phyloP scores from a whole-genome alignment of 2,113 vertebrate species.

The Dendrocopos noguchii region DNA sequence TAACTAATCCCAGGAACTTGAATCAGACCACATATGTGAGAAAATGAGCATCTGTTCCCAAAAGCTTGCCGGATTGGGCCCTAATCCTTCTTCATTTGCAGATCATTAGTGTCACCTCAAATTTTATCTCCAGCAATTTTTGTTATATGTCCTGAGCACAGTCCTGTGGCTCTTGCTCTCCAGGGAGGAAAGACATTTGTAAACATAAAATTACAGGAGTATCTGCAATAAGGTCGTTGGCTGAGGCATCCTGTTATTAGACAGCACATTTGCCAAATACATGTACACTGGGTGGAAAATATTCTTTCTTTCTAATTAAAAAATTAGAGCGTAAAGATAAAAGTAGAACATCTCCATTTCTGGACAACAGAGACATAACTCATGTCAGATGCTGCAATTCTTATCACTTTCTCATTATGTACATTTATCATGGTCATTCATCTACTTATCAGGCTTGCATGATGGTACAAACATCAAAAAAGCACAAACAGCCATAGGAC shows the following conservation, averaged over 20 bases:
- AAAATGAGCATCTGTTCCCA: background rate
- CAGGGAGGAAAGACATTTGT: conserved; percentile 1
- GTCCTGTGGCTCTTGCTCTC: background rate
- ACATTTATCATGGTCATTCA: conserved; percentile 73
- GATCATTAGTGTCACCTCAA: background rate
- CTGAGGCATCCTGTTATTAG: background rate
- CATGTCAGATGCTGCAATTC: conserved; percentile 69
- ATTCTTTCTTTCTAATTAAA: conserved; percentile 73
- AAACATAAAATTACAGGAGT: conserved; percentile 11
- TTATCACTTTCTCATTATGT: conserved; percentile 72
- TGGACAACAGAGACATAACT: conserved; percentile 62
- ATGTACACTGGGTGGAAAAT: conserved; percentile 36
- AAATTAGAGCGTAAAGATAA: conserved; percentile 76
- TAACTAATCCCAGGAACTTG: background rate
- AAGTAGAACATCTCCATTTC: conserved; percentile 62
- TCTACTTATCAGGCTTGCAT: conserved; percentile 57
- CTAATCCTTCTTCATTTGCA: background rate
- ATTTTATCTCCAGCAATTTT: background rate
- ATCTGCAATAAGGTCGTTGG: conserved; percentile 24
- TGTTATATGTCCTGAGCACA: background rate
- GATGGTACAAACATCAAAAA: conserved; percentile 70
- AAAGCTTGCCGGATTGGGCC: background rate
- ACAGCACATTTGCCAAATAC: conserved; percentile 20
- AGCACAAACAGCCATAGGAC: conserved; percentile 25
- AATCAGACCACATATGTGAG: conserved; percentile 4